These are phyloP conservation scores for Copsychus sechellarum DNA, from an alignment of 2,113 vertebrate genomes.

Conservation along the genomic window DNA sequence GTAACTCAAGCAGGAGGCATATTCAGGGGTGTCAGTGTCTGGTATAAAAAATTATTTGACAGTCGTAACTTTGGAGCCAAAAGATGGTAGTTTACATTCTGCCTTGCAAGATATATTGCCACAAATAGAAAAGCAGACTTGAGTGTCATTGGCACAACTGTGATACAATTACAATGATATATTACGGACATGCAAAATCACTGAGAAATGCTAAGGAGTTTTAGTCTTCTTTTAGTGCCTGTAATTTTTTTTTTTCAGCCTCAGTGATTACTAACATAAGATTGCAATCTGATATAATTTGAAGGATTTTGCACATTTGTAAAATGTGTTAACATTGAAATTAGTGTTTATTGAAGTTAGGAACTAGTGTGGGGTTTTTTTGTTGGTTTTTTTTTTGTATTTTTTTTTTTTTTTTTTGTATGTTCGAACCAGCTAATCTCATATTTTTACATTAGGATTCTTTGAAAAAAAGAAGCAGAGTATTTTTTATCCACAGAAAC, in stretches of 20 bases:
- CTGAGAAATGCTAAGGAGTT: background rate
- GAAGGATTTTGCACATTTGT: background rate
- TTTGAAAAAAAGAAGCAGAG: background rate
- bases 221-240: background rate
- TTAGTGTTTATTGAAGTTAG: background rate
- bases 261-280: background rate
- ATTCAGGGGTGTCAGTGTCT: background rate
- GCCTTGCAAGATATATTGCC: constrained; percentile 3
- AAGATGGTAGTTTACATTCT: background rate
- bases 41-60: background rate
- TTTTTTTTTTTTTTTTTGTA: background rate
- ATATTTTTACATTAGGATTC: background rate
- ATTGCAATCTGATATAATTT: background rate
- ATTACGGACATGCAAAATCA: constrained; percentile 3
- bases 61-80: background rate
- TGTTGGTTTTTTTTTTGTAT: too few relatives aligned
- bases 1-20: background rate
- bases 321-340: background rate
- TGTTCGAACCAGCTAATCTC: background rate
- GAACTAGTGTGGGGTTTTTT: background rate
- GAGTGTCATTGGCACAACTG: background rate
- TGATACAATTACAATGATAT: constrained; percentile 1
- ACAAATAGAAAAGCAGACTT: background rate
- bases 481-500: background rate
- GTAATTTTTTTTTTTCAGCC: background rate